phyloP scores from a whole-genome alignment of 2,888 invertebrate species.

The Clanis bilineata region DNA sequence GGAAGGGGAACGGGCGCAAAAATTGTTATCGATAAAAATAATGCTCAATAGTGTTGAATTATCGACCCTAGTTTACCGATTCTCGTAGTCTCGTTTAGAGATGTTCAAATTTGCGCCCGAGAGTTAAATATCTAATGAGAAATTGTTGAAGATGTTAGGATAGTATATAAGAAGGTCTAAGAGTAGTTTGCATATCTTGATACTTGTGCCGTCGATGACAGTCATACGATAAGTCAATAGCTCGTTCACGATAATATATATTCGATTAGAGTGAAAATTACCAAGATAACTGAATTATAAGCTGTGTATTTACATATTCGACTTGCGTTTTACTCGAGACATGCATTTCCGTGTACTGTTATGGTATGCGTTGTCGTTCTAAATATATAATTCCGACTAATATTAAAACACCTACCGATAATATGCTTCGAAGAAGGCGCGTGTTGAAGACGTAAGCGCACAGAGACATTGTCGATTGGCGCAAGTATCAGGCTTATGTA shows the following conservation, averaged over 20 bases:
- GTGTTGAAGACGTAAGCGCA: no score
- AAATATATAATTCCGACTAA: no score
- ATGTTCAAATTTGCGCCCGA: neutral
- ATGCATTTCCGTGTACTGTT: no score
- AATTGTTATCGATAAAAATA: neutral
- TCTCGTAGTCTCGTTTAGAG: neutral
- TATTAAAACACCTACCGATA: no score
- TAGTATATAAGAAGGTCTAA: conserved; percentile 10
- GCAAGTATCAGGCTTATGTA: neutral
- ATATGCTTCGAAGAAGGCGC: no score
- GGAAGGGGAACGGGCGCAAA: neutral
- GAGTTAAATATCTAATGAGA: conserved; percentile 2
- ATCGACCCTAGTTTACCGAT: neutral
- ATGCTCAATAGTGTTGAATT: neutral
- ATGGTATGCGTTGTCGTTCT: no score
- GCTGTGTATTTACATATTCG: neutral
- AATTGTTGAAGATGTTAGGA: conserved; percentile 5
- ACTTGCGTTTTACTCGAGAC: neutral
- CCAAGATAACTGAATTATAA: neutral
- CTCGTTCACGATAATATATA: neutral
- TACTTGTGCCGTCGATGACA: neutral
- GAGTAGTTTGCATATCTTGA: conserved; percentile 3
- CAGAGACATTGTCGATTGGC: neutral
- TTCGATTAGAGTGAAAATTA: neutral
- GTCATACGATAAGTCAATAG: neutral